Conservation (phyloP, 2,113 vertebrate genomes). For the Australoheros scitulus region DNA sequence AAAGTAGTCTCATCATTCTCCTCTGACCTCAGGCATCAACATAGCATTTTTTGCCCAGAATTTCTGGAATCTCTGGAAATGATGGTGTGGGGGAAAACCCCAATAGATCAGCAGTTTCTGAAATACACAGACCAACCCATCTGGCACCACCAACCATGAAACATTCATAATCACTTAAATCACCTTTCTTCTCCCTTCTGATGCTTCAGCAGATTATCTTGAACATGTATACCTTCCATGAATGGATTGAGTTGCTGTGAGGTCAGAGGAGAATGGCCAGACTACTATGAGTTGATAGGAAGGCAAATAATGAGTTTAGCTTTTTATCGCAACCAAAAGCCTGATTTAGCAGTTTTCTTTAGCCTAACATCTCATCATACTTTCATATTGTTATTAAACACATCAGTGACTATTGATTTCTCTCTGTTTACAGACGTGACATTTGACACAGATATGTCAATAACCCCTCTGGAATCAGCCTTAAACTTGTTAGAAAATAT, state of each 20-base stretch:
- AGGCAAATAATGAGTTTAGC: no score
- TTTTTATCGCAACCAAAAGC: not conserved
- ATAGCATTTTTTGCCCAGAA: not conserved
- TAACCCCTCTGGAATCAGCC: constrained; percentile 87
- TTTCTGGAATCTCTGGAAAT: not conserved
- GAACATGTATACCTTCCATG: not conserved
- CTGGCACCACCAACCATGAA: no score
- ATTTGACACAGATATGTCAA: constrained; percentile 79
- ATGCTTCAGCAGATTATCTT: not conserved
- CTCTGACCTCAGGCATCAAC: not conserved
- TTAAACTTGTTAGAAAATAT: constrained; percentile 82
- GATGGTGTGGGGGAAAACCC: not conserved
- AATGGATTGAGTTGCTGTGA: not conserved
- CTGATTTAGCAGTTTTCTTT: not conserved
- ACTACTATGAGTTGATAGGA: no score
- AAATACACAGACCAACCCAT: no score
- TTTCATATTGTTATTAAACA: not conserved
- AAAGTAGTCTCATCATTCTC: not conserved
- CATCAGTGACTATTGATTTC: not conserved
- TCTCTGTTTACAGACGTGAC: constrained; percentile 73
- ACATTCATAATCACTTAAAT: not conserved
- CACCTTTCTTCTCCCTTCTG: not conserved
- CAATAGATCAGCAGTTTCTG: not conserved
- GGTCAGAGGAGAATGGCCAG: no score
- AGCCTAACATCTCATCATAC: not conserved